These are phyloP conservation scores for Neoniphon sammara DNA, from an alignment of 2,797 vertebrate genomes.

Conservation along the genomic window DNA sequence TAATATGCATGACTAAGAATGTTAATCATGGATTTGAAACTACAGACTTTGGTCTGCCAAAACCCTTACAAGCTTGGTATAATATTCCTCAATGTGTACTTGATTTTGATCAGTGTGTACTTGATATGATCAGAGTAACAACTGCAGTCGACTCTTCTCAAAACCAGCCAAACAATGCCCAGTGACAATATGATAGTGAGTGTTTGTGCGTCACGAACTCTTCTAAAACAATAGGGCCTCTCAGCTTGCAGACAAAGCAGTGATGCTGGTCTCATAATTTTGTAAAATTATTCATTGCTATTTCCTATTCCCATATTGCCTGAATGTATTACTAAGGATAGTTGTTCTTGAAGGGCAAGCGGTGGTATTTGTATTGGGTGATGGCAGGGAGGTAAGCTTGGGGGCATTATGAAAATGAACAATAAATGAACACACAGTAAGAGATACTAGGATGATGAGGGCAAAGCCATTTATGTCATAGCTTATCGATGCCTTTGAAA, in stretches of 20 bases:
- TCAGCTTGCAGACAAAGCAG: conserved; percentile 1
- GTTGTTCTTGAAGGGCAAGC: not conserved
- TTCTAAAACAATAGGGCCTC: not conserved
- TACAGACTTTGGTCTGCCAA: not conserved
- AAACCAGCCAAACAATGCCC: no score
- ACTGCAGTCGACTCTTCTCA: no score
- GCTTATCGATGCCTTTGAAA: conserved; percentile 53
- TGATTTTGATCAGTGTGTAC: not conserved
- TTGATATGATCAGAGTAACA: not conserved
- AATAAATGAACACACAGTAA: conserved; percentile 35
- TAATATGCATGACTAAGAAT: no score
- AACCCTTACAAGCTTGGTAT: not conserved
- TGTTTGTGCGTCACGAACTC: not conserved
- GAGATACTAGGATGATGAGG: conserved; percentile 32
- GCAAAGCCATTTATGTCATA: conserved; percentile 30
- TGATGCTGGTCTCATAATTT: not conserved
- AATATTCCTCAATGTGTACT: not conserved
- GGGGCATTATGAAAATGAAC: conserved; percentile 27
- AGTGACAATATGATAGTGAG: not conserved
- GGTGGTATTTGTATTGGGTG: conserved; percentile 39
- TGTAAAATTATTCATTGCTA: conserved; percentile 6
- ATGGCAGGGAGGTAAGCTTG: conserved; percentile 25
- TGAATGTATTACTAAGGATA: conserved; percentile 11
- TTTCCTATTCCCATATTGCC: conserved; percentile 8
- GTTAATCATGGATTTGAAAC: not conserved